Percentiles rank a stretch among this genome's conserved stretches.
Conservation (phyloP, 2,888 invertebrate species). For the Callosobruchus maculatus region DNA sequence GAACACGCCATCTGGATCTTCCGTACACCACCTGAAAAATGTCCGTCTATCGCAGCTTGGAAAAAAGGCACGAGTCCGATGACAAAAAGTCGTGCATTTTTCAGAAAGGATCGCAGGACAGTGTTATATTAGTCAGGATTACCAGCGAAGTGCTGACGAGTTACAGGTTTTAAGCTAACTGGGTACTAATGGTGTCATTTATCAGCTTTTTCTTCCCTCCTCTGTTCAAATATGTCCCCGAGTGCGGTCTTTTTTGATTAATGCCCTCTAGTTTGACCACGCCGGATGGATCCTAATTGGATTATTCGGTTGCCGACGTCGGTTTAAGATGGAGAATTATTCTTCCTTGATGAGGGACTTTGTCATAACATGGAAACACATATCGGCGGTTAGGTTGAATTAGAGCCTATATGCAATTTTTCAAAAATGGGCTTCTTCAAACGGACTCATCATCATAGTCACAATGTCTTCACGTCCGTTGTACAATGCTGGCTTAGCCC, state of each 20-base stretch:
- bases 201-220: conserved; percentile 38
- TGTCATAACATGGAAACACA: background rate
- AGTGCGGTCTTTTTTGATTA: conserved; percentile 29
- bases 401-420: no score
- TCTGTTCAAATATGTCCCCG: conserved; percentile 36
- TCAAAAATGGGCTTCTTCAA: no score
- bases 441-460: no score
- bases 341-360: background rate
- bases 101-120: conserved; percentile 25
- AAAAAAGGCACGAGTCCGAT: background rate
- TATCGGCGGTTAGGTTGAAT: no score
- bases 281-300: conserved; percentile 15
- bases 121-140: conserved; percentile 37
- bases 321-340: background rate
- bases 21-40: background rate
- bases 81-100: conserved; percentile 2
- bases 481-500: no score
- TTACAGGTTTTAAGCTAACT: conserved; percentile 41
- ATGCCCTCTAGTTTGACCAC: conserved; percentile 25
- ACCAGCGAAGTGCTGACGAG: conserved; percentile 27
- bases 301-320: conserved; percentile 9
- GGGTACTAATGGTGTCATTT: conserved; percentile 42
- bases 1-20: background rate
- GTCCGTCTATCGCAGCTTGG: background rate
- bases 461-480: no score